A percentile compares a stretch with the other conserved stretches of the same genome.
These are phyloP conservation scores for Erebia epiphron DNA, from an alignment of 2,888 invertebrate species.

Conservation along the genomic window DNA sequence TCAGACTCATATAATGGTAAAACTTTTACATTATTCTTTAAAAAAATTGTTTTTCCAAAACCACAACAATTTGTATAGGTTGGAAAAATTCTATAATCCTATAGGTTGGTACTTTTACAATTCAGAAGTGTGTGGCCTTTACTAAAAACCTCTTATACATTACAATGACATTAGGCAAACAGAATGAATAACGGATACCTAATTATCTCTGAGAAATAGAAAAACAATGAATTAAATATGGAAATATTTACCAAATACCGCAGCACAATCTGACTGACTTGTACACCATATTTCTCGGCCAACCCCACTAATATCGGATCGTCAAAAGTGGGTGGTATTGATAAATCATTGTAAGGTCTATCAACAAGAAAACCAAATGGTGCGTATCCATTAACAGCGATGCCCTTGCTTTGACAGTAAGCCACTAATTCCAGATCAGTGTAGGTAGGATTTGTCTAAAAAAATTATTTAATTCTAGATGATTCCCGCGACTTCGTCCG, in stretches of 20 bases:
- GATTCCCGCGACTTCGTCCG: too few relatives aligned
- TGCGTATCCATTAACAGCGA: slow-evolving; percentile 24
- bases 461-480: neutral
- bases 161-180: too few relatives aligned
- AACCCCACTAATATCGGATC: slow-evolving; percentile 74
- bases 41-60: too few relatives aligned
- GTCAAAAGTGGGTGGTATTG: slow-evolving; percentile 19
- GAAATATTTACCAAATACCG: slow-evolving; percentile 83
- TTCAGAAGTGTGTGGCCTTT: too few relatives aligned
- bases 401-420: slow-evolving; percentile 20
- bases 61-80: too few relatives aligned
- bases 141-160: too few relatives aligned
- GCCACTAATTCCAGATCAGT: slow-evolving; percentile 25
- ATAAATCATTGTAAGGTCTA: neutral
- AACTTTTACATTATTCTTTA: too few relatives aligned
- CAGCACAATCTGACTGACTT: slow-evolving; percentile 84
- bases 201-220: too few relatives aligned
- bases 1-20: too few relatives aligned
- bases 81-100: too few relatives aligned
- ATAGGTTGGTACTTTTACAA: too few relatives aligned
- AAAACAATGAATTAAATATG: neutral
- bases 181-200: too few relatives aligned
- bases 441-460: slow-evolving; percentile 30
- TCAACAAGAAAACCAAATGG: slow-evolving; percentile 24
- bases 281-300: slow-evolving; percentile 85